These are phyloP conservation scores for Augochlorella aurata DNA, from an alignment of 2,888 invertebrate species.

Conservation along the genomic window DNA sequence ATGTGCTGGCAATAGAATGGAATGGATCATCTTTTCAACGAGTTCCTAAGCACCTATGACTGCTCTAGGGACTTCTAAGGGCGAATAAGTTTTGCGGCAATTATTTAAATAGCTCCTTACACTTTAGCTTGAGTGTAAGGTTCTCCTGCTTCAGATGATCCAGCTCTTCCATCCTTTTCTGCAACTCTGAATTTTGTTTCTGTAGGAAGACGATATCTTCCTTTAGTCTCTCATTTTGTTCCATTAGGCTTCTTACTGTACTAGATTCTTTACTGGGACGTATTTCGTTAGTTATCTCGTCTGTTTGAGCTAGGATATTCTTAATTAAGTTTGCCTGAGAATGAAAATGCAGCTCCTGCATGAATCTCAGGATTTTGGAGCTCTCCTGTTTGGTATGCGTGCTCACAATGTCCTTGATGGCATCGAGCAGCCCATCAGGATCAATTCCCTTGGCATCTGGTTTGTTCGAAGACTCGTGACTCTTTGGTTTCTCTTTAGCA, in stretches of 20 bases:
- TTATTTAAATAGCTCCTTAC: conserved; percentile 68
- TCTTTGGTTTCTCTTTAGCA: conserved; percentile 58
- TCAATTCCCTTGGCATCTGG: conserved; percentile 68
- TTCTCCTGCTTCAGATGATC: conserved; percentile 75
- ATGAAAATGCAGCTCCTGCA: conserved; percentile 75
- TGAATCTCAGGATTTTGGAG: conserved; percentile 71
- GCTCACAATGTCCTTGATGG: conserved; percentile 76
- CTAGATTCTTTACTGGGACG: conserved; percentile 65
- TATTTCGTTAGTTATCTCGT: conserved; percentile 72
- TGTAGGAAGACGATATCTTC: conserved; percentile 71
- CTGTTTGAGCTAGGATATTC: conserved; percentile 72
- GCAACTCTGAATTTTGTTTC: conserved; percentile 70
- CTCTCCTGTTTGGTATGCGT: conserved; percentile 76
- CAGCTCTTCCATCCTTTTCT: conserved; percentile 70
- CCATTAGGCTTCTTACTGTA: conserved; percentile 64
- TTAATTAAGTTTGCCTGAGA: conserved; percentile 76
- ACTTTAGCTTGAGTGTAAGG: conserved; percentile 71
- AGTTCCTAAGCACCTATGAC: conserved; percentile 13
- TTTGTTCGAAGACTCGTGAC: conserved; percentile 55
- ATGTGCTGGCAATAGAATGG: conserved; percentile 25
- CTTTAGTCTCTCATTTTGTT: conserved; percentile 73
- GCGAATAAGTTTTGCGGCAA: conserved; percentile 4
- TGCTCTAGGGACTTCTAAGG: background rate
- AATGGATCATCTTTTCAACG: conserved; percentile 33
- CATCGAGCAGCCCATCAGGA: conserved; percentile 70